Base-by-base conservation (phyloP, 2,888 invertebrate genomes). In the Xanthia togata region DNA sequence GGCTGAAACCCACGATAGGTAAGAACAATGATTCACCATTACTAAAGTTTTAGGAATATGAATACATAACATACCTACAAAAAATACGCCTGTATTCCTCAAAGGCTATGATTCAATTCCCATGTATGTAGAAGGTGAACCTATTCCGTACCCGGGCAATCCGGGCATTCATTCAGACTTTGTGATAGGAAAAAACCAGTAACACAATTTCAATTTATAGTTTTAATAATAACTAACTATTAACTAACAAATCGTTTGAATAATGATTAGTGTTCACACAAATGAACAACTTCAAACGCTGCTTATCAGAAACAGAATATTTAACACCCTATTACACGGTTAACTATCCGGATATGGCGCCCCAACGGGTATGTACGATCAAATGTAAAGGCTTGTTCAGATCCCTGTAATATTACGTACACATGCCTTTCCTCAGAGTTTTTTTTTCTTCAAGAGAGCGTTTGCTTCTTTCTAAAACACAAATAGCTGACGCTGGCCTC, bases 241-340 rank as follows among this genome's bases (percentile, higher is more conserved):
- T 31, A 17, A 9, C 41, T 6, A 41, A 14, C 8, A n/a, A 20
- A 77, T 35, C n/a, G 9, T 26, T 62, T 44, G 26, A 44, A n/a
- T 62, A 44, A 35, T 62, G 3, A 44, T 26, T 41, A 26, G 50
- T 76, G 23, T 63, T 65, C 62, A 20, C 35, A 59, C 12, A 38
- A 55, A 80, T 65, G 41, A 68, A 59, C 6, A 35, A 67, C 35
- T 55, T 59, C 38, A 70, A 73, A 71, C 60, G 57, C 9, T 55
- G 60, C 9, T n/a, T 44, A 70, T 63, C 70, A 64, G 70, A 73
- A 84, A 84, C 78, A 68, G 81, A 84, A 84, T 83, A 83, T 75
- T 73, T 78, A 84, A 78, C 50, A 59, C 26, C 47, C 57, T 70
- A 62, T 78, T 78, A 78, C 74, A 67, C 44, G 57, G 67, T 62